A percentile compares a stretch with the other conserved stretches of the same genome.
phyloP scores from a whole-genome alignment of 2,888 invertebrate species.

The Cheilosia grossa region DNA sequence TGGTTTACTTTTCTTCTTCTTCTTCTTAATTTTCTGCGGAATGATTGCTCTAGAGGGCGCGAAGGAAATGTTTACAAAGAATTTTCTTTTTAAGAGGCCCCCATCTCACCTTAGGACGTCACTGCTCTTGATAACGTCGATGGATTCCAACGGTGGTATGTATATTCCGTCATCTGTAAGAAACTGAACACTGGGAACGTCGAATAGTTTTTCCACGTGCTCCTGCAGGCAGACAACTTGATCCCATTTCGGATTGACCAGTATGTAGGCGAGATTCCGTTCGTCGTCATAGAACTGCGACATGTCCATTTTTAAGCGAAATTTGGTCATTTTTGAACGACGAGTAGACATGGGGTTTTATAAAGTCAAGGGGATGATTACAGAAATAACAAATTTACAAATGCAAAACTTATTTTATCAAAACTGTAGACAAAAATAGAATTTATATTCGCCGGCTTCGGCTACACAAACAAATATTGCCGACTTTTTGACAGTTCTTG shows the following conservation, averaged over 20 bases:
- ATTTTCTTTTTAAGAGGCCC: too few species aligned
- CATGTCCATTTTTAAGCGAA: constrained; percentile 77
- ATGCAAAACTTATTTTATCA: too few species aligned
- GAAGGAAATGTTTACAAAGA: too few species aligned
- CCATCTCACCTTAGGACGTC: constrained; percentile 73
- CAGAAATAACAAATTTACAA: constrained; percentile 3
- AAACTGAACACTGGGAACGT: constrained; percentile 76
- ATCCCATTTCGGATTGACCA: constrained; percentile 76
- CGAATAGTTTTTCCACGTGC: constrained; percentile 77
- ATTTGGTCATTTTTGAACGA: constrained; percentile 72
- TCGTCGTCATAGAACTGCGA: constrained; percentile 77
- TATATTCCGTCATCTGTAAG: constrained; percentile 77
- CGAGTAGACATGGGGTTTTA: background rate
- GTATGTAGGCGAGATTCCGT: constrained; percentile 76
- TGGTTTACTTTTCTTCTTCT: constrained; percentile 10
- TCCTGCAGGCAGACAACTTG: constrained; percentile 76
- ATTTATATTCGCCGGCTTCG: too few species aligned
- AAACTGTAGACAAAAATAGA: too few species aligned
- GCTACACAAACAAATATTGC: too few species aligned
- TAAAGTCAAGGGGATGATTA: background rate
- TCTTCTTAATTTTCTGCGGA: constrained; percentile 2
- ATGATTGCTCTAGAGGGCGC: constrained; percentile 21
- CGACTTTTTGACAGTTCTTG: too few species aligned
- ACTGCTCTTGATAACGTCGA: constrained; percentile 72
- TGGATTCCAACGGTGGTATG: constrained; percentile 77